Percentiles rank a stretch among this genome's conserved stretches.
phyloP scores from a whole-genome alignment of 2,113 vertebrate genomes.

The Polypterus senegalus region DNA sequence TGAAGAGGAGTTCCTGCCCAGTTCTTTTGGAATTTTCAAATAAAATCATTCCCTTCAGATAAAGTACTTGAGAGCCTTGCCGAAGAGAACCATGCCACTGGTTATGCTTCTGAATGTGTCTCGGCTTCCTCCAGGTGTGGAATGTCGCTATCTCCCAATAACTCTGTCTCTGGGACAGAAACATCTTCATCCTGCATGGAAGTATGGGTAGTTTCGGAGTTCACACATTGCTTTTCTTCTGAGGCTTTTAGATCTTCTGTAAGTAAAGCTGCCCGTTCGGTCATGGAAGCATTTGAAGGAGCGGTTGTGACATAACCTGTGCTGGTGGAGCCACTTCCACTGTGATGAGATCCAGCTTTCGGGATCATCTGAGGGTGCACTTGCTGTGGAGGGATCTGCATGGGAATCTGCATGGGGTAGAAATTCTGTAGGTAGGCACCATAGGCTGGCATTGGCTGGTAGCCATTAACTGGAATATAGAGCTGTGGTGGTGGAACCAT shows the following conservation, averaged over 20 bases:
- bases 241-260: conserved; percentile 47
- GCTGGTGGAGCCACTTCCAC: conserved; percentile 88
- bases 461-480: conserved; percentile 92
- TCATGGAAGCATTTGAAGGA: conserved; percentile 67
- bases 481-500: conserved; percentile 80
- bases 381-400: conserved; percentile 81
- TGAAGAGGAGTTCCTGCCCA: no score
- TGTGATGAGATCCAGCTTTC: conserved; percentile 85
- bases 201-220: conserved; percentile 51
- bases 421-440: conserved; percentile 90
- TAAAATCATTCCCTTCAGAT: conserved; percentile 33
- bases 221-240: conserved; percentile 43
- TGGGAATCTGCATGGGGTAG: conserved; percentile 86
- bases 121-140: conserved; percentile 60
- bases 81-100: conserved; percentile 17
- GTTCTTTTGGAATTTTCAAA: conserved; percentile 6
- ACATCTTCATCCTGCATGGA: conserved; percentile 57
- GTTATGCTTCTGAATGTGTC: conserved; percentile 61
- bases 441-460: conserved; percentile 79
- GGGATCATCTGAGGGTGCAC: conserved; percentile 65
- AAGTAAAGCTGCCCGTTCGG: conserved; percentile 67
- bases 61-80: conserved; percentile 15
- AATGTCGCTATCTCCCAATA: conserved; percentile 71
- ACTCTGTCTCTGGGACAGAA: conserved; percentile 78
- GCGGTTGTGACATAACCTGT: conserved; percentile 87